Evolutionary conservation across 2,888 invertebrate species (phyloP), one percentile per base, ranked within the genome.

Genomic region (Sphinx pinastri): DNA sequence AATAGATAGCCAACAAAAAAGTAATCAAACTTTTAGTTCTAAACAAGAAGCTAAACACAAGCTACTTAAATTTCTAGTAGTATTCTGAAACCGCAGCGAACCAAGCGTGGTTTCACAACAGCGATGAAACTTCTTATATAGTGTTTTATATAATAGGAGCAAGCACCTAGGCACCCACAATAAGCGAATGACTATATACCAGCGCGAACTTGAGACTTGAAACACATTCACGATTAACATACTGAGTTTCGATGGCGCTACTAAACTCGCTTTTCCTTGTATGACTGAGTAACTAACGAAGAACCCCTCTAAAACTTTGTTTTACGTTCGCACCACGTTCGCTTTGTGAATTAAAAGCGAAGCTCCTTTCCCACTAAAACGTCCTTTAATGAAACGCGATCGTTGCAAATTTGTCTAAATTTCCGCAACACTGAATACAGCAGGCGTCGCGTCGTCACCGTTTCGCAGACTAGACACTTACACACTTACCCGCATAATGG

Each of bases 321-420:
- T 89, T 86, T 85, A 85, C 83, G 84, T 84, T 83, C 82, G 82
- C 85, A 82, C 83, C 84, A 82, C 86, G 85, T 84, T 88, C 87
- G 86, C 90, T 91, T 90, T 90, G 90, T 86, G 85, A 88, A 89
- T 89, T 89, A 91, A 90, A 89, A 89, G 84, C 88, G 81, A 81
- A 80, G 83, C 81, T 87, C 85, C 86, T 86, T 88, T 86, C 84
- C 84, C 85, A 87, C 88, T 88, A 90, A 91, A 91, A 88, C 85
- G 84, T 84, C 85, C 87, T 86, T 87, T 90, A 89, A 92, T 92
- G 89, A 93, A 91, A 89, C 85, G 88, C 85, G 87, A 91, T 91
- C 89, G 87, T 90, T 87, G 86, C 88, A 88, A 90, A 90, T 89
- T 91, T 88, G 88, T 90, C 92, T 88, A 88, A 90, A 91, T 88